phyloP scores from a whole-genome alignment of 2,113 vertebrate genomes.

The Passer domesticus region DNA sequence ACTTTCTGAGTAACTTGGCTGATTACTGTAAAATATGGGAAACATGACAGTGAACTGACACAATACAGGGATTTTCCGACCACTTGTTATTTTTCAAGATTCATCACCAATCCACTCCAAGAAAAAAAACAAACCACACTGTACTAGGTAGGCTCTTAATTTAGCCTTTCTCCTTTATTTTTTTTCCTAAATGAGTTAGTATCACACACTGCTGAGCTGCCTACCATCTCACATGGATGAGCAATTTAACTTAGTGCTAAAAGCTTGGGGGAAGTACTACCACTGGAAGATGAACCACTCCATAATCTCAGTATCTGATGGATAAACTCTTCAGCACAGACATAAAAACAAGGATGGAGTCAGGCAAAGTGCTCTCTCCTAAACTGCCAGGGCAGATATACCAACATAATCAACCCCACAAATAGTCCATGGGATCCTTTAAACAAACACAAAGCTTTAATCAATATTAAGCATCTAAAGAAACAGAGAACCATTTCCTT shows the following conservation, averaged over 20 bases:
- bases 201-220: background rate
- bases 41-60: background rate
- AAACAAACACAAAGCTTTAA: constrained; percentile 24
- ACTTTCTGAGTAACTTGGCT: background rate
- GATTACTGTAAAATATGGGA: background rate
- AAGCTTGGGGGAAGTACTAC: background rate
- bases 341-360: background rate
- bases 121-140: background rate
- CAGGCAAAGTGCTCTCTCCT: background rate
- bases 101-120: background rate
- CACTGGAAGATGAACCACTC: background rate
- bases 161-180: background rate
- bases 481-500: constrained; percentile 23
- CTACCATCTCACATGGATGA: background rate
- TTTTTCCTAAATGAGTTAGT: background rate
- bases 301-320: background rate
- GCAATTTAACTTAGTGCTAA: background rate
- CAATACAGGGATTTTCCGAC: background rate
- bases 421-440: background rate
- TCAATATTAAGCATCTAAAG: constrained; percentile 22
- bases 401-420: background rate
- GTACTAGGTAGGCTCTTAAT: background rate
- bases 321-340: background rate
- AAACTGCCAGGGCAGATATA: background rate
- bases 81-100: background rate